Percentiles rank a stretch among this genome's conserved stretches.
Conservation (phyloP, 2,113 vertebrate species). For the Eulemur macaco region DNA sequence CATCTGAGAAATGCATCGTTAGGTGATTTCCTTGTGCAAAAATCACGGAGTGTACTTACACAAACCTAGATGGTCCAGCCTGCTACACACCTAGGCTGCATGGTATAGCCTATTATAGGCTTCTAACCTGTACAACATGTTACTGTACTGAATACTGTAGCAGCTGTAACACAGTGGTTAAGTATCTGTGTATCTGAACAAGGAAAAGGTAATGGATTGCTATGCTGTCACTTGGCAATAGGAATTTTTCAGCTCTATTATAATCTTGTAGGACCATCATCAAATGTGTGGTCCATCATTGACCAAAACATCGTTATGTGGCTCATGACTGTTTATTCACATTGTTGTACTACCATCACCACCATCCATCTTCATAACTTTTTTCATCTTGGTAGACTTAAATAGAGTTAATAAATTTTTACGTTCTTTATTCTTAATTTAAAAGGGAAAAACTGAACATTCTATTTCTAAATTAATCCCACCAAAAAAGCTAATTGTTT, state of each 20-base stretch:
- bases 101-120: not conserved
- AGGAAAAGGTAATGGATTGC: not conserved
- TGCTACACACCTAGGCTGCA: not conserved
- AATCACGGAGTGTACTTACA: not conserved
- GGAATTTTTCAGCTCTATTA: not conserved
- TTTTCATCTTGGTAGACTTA: not conserved
- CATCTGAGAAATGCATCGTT: not conserved
- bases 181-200: not conserved
- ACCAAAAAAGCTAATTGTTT: not conserved
- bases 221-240: not conserved
- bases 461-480: not conserved
- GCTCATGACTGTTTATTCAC: no score
- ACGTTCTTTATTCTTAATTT: not conserved
- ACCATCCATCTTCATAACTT: not conserved
- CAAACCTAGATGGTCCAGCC: not conserved
- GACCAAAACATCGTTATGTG: not conserved
- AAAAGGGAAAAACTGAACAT: not conserved
- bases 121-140: not conserved
- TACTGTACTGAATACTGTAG: not conserved
- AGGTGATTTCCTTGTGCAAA: not conserved
- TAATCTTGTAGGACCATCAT: not conserved
- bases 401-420: not conserved
- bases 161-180: not conserved
- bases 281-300: not conserved
- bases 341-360: no score